Evolutionary conservation across 1,140 invertebrate species (phyloP).

Genomic region (Homalodisca vitripennis): DNA sequence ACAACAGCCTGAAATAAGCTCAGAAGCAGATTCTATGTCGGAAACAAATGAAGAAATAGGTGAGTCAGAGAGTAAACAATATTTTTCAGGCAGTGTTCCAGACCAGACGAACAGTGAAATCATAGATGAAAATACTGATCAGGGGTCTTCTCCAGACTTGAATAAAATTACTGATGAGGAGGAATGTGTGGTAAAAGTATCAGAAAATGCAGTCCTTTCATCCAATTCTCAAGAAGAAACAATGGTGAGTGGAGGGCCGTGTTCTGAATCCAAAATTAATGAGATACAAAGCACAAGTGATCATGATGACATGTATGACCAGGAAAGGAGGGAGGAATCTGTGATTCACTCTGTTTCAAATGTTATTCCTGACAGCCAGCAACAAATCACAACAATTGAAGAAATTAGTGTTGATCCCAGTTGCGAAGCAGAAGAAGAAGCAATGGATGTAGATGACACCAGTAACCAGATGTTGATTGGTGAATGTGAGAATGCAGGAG

Average conservation of each 20-base stretch:
- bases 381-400: constrained; percentile 18
- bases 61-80: background rate
- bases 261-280: too few species aligned
- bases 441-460: constrained; percentile 34
- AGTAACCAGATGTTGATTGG: constrained; percentile 28
- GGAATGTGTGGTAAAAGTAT: background rate
- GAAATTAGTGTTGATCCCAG: constrained; percentile 26
- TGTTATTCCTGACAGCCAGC: constrained; percentile 2
- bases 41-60: background rate
- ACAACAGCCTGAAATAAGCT: constrained; percentile 1
- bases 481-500: constrained; percentile 31
- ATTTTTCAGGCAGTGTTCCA: background rate
- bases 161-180: background rate
- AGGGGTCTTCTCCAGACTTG: background rate
- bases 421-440: constrained; percentile 28
- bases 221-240: too few species aligned
- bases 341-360: constrained; percentile 35
- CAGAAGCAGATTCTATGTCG: constrained; percentile 15
- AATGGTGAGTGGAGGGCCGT: too few species aligned
- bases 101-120: background rate
- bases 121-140: background rate
- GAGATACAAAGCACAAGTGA: constrained; percentile 21
- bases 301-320: constrained; percentile 21
- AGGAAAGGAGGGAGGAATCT: constrained; percentile 32
- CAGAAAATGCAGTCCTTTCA: background rate